These are phyloP conservation scores for Atta cephalotes DNA, from an alignment of 1,140 invertebrate genomes.

Conservation along the genomic window DNA sequence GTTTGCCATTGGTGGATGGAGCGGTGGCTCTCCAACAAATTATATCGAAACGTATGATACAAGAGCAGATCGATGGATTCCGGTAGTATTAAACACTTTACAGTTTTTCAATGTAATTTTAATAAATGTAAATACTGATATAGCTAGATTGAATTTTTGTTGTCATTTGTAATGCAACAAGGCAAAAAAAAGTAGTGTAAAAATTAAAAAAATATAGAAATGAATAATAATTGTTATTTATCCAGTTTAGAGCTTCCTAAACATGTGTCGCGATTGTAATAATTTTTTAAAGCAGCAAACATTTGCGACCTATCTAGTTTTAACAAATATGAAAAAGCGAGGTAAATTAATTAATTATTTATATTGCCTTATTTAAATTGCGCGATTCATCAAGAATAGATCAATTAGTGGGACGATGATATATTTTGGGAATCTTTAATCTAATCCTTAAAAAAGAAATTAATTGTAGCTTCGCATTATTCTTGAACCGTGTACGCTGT, in stretches of 20 bases:
- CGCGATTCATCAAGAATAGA: too few relatives aligned
- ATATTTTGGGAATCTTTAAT: too few relatives aligned
- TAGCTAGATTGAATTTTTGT: neutral
- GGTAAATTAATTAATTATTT: too few relatives aligned
- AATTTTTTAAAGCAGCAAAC: too few relatives aligned
- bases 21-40: conserved; percentile 89
- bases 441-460: neutral
- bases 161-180: neutral
- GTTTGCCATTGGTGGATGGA: conserved; percentile 93
- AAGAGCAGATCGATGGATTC: conserved; percentile 91
- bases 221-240: neutral
- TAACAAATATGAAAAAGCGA: too few relatives aligned
- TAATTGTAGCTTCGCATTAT: neutral
- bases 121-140: neutral
- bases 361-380: too few relatives aligned
- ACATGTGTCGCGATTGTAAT: too few relatives aligned
- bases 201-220: neutral
- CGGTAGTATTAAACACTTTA: conserved; percentile 80
- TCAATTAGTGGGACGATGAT: too few relatives aligned
- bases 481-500: neutral
- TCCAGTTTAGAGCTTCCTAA: too few relatives aligned
- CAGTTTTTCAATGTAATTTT: neutral
- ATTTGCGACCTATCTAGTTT: too few relatives aligned
- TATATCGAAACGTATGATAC: conserved; percentile 93
- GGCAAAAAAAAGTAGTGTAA: neutral